These are phyloP conservation scores for Opisthograptis luteolata DNA, from an alignment of 2,888 invertebrate genomes.

Conservation along the genomic window DNA sequence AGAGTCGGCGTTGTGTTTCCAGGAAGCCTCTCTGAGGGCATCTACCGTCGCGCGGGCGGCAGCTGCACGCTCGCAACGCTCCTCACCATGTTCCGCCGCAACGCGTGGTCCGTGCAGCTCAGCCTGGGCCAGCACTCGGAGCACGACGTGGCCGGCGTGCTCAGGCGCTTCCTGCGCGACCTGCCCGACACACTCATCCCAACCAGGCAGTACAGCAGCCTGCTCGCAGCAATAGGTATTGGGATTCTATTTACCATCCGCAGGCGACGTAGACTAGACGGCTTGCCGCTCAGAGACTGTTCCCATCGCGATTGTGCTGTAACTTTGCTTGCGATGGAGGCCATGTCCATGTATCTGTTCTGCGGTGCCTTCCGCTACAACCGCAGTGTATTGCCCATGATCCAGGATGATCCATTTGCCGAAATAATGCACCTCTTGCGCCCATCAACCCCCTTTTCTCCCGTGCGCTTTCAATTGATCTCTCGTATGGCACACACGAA, in stretches of 20 bases:
- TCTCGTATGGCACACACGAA: too few relatives aligned
- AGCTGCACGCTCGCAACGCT: conserved; percentile 89
- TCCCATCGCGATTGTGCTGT: not conserved
- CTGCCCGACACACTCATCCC: conserved; percentile 93
- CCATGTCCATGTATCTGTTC: not conserved
- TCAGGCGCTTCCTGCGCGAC: conserved; percentile 95
- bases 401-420: too few relatives aligned
- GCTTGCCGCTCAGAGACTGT: not conserved
- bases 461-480: too few relatives aligned
- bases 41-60: conserved; percentile 93
- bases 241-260: conserved; percentile 1
- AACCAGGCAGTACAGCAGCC: conserved; percentile 86
- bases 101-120: conserved; percentile 94
- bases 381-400: too few relatives aligned
- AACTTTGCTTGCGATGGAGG: not conserved
- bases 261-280: not conserved
- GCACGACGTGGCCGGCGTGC: conserved; percentile 94
- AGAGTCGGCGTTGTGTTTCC: conserved; percentile 18
- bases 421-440: too few relatives aligned
- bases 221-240: conserved; percentile 87
- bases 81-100: conserved; percentile 89
- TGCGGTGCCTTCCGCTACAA: too few relatives aligned
- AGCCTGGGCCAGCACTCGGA: conserved; percentile 90
- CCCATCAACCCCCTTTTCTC: too few relatives aligned
- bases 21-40: conserved; percentile 94